These are phyloP conservation scores for Leptinotarsa haldemani DNA, from an alignment of 2,888 invertebrate genomes.

Conservation along the genomic window DNA sequence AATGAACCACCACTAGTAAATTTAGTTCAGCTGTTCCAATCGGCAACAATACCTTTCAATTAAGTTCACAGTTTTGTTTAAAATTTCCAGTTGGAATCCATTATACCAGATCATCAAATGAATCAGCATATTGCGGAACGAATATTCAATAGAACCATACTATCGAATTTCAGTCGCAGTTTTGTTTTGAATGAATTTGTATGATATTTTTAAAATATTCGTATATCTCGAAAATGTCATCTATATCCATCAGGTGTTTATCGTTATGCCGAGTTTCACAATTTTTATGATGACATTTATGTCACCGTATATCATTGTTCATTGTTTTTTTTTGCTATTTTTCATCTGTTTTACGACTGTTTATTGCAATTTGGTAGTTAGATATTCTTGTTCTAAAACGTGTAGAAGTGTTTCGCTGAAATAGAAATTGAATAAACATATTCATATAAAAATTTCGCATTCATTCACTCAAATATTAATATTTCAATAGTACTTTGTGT, in stretches of 20 bases:
- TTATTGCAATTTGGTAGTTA: too few species aligned
- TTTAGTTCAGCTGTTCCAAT: not conserved
- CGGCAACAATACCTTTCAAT: not conserved
- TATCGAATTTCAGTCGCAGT: not conserved
- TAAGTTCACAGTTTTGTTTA: not conserved
- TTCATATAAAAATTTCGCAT: too few species aligned
- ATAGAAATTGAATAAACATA: too few species aligned
- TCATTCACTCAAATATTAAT: too few species aligned
- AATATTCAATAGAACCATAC: not conserved
- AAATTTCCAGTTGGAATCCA: not conserved
- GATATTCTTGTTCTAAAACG: too few species aligned
- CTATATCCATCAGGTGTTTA: not conserved
- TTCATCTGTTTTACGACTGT: too few species aligned
- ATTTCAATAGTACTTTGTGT: too few species aligned
- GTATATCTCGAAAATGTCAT: not conserved
- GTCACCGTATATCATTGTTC: not conserved
- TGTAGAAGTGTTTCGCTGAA: too few species aligned
- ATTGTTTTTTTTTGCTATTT: too few species aligned
- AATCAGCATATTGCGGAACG: not conserved
- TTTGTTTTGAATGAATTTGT: not conserved
- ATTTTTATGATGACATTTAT: not conserved
- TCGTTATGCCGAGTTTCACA: not conserved
- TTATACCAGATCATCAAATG: not conserved
- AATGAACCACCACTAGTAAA: not conserved
- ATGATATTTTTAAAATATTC: not conserved